phyloP scores from a whole-genome alignment of 2,113 vertebrate genomes.

The Eupsittula cactorum region DNA sequence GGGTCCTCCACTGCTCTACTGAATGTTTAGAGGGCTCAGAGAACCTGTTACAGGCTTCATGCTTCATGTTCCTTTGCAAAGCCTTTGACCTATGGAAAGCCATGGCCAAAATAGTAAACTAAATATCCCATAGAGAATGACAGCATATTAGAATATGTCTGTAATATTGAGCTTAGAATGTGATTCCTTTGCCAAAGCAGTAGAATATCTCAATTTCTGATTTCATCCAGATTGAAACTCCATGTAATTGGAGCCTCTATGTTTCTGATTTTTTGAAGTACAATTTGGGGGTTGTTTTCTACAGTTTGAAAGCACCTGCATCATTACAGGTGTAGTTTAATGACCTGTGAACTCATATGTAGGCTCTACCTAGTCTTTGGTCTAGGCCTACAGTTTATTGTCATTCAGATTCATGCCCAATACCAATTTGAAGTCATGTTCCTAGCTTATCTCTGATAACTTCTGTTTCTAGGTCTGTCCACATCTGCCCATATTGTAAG shows the following conservation, averaged over 20 bases:
- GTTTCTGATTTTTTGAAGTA: background rate
- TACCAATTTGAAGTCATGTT: background rate
- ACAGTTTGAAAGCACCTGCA: background rate
- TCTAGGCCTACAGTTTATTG: background rate
- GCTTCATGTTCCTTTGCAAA: background rate
- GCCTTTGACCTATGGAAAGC: background rate
- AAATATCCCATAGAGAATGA: background rate
- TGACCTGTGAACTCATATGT: background rate
- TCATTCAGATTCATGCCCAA: background rate
- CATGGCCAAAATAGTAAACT: background rate
- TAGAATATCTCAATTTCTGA: background rate
- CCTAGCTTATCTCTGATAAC: background rate
- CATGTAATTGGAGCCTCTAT: background rate
- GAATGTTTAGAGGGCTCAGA: background rate
- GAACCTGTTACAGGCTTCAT: background rate
- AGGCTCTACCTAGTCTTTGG: background rate
- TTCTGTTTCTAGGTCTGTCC: background rate
- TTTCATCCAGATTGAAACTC: background rate
- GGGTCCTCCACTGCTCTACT: background rate
- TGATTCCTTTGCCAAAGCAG: background rate
- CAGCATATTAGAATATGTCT: background rate
- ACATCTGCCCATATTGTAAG: background rate
- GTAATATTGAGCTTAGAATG: background rate
- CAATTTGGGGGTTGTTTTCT: background rate
- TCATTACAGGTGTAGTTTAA: background rate